Percentiles rank a stretch among this genome's conserved stretches.
phyloP scores from a whole-genome alignment of 2,113 vertebrate species.

The Pterocles gutturalis region DNA sequence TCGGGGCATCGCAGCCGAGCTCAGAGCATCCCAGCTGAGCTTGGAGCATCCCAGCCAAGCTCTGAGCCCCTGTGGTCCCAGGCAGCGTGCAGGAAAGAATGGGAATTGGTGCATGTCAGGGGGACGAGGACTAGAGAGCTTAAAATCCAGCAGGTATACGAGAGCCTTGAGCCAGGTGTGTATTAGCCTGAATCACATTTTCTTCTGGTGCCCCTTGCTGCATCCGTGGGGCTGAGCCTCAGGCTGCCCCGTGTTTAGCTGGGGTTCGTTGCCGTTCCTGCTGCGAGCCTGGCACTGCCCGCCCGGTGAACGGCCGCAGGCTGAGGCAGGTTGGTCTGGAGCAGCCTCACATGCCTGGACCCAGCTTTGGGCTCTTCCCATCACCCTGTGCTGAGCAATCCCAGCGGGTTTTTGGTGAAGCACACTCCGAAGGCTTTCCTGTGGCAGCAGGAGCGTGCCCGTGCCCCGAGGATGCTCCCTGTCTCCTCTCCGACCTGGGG shows the following conservation, averaged over 20 bases:
- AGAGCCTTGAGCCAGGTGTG: background rate
- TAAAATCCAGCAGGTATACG: background rate
- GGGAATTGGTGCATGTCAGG: background rate
- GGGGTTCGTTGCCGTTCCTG: background rate
- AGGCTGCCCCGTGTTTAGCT: background rate
- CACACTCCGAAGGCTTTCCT: background rate
- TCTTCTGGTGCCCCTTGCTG: background rate
- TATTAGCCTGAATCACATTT: accelerated
- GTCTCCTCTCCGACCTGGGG: background rate
- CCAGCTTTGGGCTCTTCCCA: background rate
- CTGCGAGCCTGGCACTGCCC: background rate
- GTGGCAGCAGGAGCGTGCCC: background rate
- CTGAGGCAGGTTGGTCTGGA: background rate
- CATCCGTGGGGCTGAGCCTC: too few relatives aligned
- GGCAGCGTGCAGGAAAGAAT: too few relatives aligned
- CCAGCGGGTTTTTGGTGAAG: background rate
- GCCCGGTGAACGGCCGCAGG: background rate
- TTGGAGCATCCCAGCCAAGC: background rate
- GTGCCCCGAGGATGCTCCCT: background rate
- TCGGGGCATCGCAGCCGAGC: background rate
- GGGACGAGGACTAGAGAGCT: background rate
- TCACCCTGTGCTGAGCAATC: background rate
- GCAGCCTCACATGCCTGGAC: too few relatives aligned
- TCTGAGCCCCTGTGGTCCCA: background rate
- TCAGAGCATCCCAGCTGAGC: background rate